Percentiles rank a stretch among this genome's conserved stretches.
These are phyloP conservation scores for Prunella himalayana DNA, from an alignment of 2,113 vertebrate genomes.

Conservation along the genomic window DNA sequence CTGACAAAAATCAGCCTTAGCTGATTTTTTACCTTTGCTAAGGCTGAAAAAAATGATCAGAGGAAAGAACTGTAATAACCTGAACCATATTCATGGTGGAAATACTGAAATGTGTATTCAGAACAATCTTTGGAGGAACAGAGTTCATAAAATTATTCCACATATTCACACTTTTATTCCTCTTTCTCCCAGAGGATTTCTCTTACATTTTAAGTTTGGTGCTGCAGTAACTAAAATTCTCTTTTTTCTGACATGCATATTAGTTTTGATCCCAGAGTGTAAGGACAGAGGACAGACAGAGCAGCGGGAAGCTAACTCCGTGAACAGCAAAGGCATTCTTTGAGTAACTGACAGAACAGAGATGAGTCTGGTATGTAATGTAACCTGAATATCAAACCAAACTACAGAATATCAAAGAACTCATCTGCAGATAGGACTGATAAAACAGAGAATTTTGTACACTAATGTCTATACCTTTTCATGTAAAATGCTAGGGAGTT, in stretches of 20 bases:
- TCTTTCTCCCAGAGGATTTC: not conserved
- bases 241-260: not conserved
- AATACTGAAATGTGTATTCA: not conserved
- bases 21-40: not conserved
- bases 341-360: not conserved
- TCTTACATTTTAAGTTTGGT: not conserved
- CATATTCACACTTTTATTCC: not conserved
- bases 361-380: not conserved
- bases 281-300: not conserved
- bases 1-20: not conserved
- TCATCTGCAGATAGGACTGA: not conserved
- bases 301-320: not conserved
- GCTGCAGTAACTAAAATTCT: not conserved
- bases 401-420: not conserved
- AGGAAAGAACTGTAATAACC: not conserved
- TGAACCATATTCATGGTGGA: not conserved
- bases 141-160: not conserved
- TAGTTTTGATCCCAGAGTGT: not conserved
- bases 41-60: not conserved
- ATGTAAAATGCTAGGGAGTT: not conserved
- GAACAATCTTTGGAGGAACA: not conserved
- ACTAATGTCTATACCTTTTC: not conserved
- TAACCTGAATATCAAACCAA: not conserved
- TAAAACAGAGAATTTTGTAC: not conserved
- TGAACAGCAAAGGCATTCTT: not conserved